Conservation (phyloP, 2,113 vertebrate species). For the Paramisgurnus dabryanus region DNA sequence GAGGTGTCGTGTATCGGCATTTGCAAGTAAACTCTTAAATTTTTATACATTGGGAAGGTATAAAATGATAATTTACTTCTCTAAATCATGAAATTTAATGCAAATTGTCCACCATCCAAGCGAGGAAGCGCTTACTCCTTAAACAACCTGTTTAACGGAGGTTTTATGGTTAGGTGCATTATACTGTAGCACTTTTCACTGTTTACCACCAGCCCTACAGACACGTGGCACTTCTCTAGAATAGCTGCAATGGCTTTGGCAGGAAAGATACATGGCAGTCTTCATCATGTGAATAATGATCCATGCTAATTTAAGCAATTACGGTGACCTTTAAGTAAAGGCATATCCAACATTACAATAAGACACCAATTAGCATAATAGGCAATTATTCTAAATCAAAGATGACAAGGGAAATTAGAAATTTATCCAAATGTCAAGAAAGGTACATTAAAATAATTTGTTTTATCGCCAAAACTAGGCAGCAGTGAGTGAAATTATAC, state of each 20-base stretch:
- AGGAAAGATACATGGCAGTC: constrained; percentile 31
- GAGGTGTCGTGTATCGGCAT: no score
- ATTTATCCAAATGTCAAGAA: constrained; percentile 19
- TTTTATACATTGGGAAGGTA: no score
- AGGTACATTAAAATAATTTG: background rate
- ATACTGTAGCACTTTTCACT: background rate
- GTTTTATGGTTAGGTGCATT: background rate
- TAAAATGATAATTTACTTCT: no score
- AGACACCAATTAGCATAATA: constrained; percentile 23
- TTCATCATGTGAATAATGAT: constrained; percentile 42
- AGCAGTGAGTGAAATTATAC: background rate
- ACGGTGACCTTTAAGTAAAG: constrained; percentile 54
- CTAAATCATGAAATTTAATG: no score
- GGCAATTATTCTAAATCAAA: constrained; percentile 41
- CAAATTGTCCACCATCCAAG: background rate
- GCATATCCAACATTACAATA: constrained; percentile 39
- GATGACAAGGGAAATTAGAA: constrained; percentile 20
- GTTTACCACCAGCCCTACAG: constrained; percentile 15
- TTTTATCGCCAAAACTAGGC: constrained; percentile 14
- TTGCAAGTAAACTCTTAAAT: no score
- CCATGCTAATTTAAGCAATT: constrained; percentile 49
- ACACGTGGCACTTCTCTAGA: constrained; percentile 2
- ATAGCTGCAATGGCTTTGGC: constrained; percentile 1
- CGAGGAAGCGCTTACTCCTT: background rate
- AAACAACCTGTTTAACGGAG: background rate